phyloP scores from a whole-genome alignment of 2,797 vertebrate genomes.

The Sciaenops ocellatus region DNA sequence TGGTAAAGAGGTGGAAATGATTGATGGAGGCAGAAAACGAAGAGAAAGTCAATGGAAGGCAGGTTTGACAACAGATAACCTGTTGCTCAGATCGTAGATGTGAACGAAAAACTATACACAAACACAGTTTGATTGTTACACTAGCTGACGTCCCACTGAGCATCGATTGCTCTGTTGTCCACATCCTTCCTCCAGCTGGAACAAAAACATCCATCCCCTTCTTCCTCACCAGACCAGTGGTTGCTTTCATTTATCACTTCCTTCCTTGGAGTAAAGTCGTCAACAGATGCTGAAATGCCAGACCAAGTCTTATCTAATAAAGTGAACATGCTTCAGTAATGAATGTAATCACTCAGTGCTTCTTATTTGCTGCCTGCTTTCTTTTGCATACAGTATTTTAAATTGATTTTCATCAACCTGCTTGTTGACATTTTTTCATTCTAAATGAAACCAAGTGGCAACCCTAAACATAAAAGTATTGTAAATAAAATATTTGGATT shows the following conservation, averaged over 20 bases:
- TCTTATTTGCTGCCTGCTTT: conserved; percentile 12
- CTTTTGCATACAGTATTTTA: conserved; percentile 16
- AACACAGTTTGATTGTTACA: conserved; percentile 41
- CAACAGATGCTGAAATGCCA: conserved; percentile 33
- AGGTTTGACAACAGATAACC: not conserved
- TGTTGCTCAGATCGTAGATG: conserved; percentile 24
- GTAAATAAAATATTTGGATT: conserved; percentile 26
- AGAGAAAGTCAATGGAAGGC: conserved; percentile 3
- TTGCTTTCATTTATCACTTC: conserved; percentile 37
- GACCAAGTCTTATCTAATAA: conserved; percentile 25
- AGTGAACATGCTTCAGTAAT: conserved; percentile 25
- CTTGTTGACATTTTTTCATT: conserved; percentile 31
- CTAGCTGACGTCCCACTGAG: conserved; percentile 31
- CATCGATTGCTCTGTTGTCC: conserved; percentile 61
- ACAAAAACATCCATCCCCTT: conserved; percentile 56
- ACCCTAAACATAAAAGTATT: not conserved
- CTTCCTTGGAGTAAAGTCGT: conserved; percentile 38
- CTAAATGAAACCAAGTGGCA: conserved; percentile 23
- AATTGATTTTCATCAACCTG: conserved; percentile 25
- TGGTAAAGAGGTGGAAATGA: conserved; percentile 12
- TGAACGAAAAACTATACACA: conserved; percentile 34
- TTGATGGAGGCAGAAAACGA: conserved; percentile 23
- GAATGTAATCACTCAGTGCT: conserved; percentile 25
- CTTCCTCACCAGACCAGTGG: conserved; percentile 20
- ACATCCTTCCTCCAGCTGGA: conserved; percentile 57